phyloP scores from a whole-genome alignment of 2,888 invertebrate genomes.

The Aspidiotus destructor region DNA sequence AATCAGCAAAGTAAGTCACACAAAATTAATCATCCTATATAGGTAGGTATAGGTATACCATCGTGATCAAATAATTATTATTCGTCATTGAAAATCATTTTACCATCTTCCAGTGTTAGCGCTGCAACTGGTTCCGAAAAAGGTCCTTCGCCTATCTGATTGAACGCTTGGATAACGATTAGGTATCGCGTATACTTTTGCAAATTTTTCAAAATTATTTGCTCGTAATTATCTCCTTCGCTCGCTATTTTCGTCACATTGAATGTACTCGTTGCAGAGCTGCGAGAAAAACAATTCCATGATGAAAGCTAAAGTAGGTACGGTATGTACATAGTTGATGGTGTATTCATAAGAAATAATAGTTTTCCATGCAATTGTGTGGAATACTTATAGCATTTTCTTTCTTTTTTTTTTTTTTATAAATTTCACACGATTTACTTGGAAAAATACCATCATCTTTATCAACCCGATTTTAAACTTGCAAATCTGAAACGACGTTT shows the following conservation, averaged over 20 bases:
- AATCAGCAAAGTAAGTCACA: not conserved
- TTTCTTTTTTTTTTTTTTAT: too few species aligned
- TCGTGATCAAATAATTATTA: too few species aligned
- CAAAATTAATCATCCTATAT: not conserved
- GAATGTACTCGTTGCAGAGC: constrained; percentile 43
- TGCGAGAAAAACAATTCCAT: not conserved
- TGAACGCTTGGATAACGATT: constrained; percentile 62
- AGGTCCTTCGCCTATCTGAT: constrained; percentile 64
- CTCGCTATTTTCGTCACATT: constrained; percentile 60
- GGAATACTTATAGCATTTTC: too few species aligned
- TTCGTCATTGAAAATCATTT: constrained; percentile 31
- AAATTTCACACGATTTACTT: too few species aligned
- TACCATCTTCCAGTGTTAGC: constrained; percentile 66
- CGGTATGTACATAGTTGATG: too few species aligned
- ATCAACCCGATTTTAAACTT: too few species aligned
- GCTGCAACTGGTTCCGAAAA: constrained; percentile 57
- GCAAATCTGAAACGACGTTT: too few species aligned
- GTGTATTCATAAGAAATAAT: too few species aligned
- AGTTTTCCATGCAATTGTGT: too few species aligned
- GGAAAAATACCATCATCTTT: too few species aligned
- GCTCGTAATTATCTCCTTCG: constrained; percentile 58
- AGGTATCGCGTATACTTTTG: constrained; percentile 58
- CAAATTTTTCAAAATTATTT: constrained; percentile 53
- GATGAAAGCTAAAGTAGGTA: too few species aligned
- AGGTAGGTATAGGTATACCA: too few species aligned